A percentile compares a stretch with the other conserved stretches of the same genome.
Conservation (phyloP, 2,888 invertebrate species). For the Amphiduros pacificus region DNA sequence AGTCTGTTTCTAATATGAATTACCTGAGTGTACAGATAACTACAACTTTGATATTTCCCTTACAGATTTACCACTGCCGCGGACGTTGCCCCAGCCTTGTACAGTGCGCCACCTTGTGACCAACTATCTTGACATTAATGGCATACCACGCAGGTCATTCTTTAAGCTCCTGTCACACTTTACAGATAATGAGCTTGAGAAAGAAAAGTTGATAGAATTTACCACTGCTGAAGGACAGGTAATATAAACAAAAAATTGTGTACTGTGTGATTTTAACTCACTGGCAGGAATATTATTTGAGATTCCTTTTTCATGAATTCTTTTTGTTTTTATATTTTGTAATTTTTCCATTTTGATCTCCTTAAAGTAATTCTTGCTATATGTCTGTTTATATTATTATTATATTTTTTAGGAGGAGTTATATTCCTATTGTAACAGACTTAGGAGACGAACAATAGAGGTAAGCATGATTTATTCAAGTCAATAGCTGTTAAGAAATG, state of each 20-base stretch:
- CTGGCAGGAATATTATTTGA: too few relatives aligned
- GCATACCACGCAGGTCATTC: constrained; percentile 81
- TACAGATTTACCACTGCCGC: constrained; percentile 37
- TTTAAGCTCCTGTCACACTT: constrained; percentile 82
- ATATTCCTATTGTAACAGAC: constrained; percentile 84
- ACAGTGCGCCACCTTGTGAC: constrained; percentile 74
- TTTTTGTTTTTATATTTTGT: too few relatives aligned
- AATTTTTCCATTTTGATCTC: too few relatives aligned
- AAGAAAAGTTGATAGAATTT: constrained; percentile 69
- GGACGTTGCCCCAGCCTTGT: constrained; percentile 43
- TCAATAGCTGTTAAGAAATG: background rate
- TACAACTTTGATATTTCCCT: background rate
- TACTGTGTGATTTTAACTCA: too few relatives aligned
- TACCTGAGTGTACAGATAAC: background rate
- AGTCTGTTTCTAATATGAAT: background rate
- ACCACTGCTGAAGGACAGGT: constrained; percentile 59
- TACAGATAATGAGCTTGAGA: constrained; percentile 78
- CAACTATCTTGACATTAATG: constrained; percentile 79
- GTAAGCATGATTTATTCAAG: constrained; percentile 48
- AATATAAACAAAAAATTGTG: background rate
- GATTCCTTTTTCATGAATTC: too few relatives aligned
- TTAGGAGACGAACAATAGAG: constrained; percentile 84
- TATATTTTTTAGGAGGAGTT: constrained; percentile 71
- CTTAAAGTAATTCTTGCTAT: background rate
- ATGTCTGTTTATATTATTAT: background rate